A percentile compares a stretch with the other conserved stretches of the same genome.
Evolutionary conservation across 2,113 vertebrate genomes (phyloP).

Genomic region (Phrynocephalus versicolor): DNA sequence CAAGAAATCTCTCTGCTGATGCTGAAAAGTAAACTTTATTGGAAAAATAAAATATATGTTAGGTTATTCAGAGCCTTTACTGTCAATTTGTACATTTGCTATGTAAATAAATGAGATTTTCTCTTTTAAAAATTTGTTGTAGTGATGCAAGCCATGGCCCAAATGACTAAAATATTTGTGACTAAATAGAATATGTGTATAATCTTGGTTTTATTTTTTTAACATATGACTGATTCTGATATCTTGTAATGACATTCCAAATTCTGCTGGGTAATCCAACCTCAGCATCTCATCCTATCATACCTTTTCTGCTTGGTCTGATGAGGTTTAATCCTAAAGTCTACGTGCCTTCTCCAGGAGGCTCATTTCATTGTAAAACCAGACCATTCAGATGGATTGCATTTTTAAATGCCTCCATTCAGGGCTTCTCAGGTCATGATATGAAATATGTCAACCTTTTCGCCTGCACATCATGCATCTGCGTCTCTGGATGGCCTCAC

Average conservation of each 20-base stretch:
- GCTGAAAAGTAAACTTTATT: neutral
- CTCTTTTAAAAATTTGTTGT: conserved; percentile 25
- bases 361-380: neutral
- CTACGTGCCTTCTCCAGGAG: neutral
- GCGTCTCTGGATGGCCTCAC: neutral
- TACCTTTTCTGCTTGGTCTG: rapidly evolving
- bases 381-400: neutral
- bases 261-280: conserved; percentile 17
- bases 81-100: conserved; percentile 1
- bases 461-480: neutral
- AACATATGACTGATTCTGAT: conserved; percentile 35
- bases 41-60: neutral
- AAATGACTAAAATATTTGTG: conserved; percentile 29
- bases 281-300: no score
- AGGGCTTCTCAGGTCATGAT: neutral
- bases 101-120: conserved; percentile 43
- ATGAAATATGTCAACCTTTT: neutral
- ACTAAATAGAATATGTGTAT: neutral
- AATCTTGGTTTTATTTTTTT: conserved; percentile 26
- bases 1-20: neutral
- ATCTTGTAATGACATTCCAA: conserved; percentile 6
- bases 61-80: conserved; percentile 17
- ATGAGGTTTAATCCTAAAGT: neutral
- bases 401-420: no score
- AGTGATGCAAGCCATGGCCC: neutral